A percentile compares a stretch with the other conserved stretches of the same genome.
These are phyloP conservation scores for Cladopsammia gracilis DNA, from an alignment of 64 coral and sea anemone genomes.

Conservation along the genomic window DNA sequence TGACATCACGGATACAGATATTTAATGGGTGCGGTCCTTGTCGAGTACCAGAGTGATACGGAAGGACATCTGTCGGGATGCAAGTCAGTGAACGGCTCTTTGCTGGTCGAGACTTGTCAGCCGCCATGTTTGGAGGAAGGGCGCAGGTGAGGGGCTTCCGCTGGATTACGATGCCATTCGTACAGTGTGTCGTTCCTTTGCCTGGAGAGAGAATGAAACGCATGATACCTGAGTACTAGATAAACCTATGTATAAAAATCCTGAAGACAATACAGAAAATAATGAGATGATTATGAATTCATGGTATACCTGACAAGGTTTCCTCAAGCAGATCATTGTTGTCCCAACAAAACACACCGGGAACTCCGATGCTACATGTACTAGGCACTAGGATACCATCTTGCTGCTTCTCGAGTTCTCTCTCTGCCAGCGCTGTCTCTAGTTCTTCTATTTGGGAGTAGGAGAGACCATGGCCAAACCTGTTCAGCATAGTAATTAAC, in stretches of 20 bases:
- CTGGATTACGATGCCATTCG: slow-evolving; percentile 66
- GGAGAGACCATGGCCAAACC: slow-evolving; percentile 68
- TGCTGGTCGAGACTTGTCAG: neutral
- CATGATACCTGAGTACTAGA: too few relatives aligned
- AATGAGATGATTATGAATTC: too few relatives aligned
- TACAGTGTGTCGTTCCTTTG: slow-evolving; percentile 55
- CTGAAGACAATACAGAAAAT: too few relatives aligned
- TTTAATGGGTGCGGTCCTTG: slow-evolving; percentile 1
- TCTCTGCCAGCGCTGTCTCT: slow-evolving; percentile 65
- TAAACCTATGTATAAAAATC: too few relatives aligned
- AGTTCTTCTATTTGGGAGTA: slow-evolving; percentile 68
- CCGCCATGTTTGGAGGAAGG: neutral
- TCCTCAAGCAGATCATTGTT: slow-evolving; percentile 75
- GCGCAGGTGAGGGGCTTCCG: slow-evolving; percentile 38
- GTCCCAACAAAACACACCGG: slow-evolving; percentile 69
- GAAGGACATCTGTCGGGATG: neutral
- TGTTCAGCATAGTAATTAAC: slow-evolving; percentile 66
- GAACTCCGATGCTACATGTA: neutral
- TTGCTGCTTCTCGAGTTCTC: slow-evolving; percentile 8
- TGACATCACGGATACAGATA: neutral
- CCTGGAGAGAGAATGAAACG: too few relatives aligned
- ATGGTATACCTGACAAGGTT: slow-evolving; percentile 70
- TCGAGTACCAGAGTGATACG: slow-evolving; percentile 2
- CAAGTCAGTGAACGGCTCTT: neutral
- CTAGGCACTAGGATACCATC: slow-evolving; percentile 54